Evolutionary conservation across 1,140 invertebrate species (phyloP).

Genomic region (Nebria ingens): DNA sequence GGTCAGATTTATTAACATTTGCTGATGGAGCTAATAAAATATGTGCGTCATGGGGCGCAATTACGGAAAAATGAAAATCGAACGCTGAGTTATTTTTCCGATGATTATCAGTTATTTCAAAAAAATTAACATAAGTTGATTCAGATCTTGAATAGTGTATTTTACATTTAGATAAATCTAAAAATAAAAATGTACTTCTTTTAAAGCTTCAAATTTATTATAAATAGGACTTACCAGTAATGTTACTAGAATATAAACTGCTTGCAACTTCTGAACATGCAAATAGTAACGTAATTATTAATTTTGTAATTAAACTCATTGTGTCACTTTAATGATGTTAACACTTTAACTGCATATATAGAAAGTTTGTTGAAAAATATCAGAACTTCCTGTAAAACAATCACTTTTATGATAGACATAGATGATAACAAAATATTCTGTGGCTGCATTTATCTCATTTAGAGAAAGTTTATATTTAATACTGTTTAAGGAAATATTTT

Average conservation of each 20-base stretch:
- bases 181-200: no score
- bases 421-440: neutral
- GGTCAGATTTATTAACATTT: conserved; percentile 30
- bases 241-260: neutral
- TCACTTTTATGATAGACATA: neutral
- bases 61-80: conserved; percentile 46
- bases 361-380: neutral
- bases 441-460: neutral
- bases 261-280: neutral
- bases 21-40: conserved; percentile 41
- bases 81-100: conserved; percentile 27
- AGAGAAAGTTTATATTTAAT: neutral
- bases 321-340: no score
- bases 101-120: conserved; percentile 26
- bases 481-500: no score
- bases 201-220: no score
- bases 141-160: conserved; percentile 37
- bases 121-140: conserved; percentile 39
- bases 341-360: neutral
- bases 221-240: neutral
- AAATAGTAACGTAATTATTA: neutral
- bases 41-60: conserved; percentile 46
- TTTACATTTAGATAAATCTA: conserved; percentile 34
- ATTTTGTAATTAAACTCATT: neutral
- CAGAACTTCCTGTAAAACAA: neutral